Conservation (phyloP, 2,888 invertebrate species). For the Hermaeophaga mercurialis region DNA sequence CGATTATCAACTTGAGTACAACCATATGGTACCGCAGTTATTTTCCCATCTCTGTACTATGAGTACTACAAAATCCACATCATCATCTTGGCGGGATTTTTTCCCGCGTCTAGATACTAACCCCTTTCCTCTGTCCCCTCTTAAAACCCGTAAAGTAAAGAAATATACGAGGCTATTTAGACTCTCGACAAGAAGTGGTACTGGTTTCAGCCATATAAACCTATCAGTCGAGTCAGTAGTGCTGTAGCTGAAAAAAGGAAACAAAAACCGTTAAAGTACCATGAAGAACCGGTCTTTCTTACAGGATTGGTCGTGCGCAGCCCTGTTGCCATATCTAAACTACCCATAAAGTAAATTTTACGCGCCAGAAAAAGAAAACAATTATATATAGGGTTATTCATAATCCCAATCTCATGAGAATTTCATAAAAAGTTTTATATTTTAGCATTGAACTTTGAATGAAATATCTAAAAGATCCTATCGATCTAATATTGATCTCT, state of each 20-base stretch:
- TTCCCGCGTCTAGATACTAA: constrained; percentile 22
- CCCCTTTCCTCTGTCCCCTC: constrained; percentile 4
- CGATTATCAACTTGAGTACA: neutral
- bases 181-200: constrained; percentile 12
- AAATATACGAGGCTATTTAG: constrained; percentile 18
- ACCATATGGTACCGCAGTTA: constrained; percentile 3
- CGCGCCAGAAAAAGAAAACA: no score
- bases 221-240: constrained; percentile 10
- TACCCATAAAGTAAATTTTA: no score
- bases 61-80: constrained; percentile 20
- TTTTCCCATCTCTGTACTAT: constrained; percentile 14
- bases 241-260: constrained; percentile 12
- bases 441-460: no score
- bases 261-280: constrained; percentile 23
- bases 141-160: constrained; percentile 4
- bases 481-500: no score
- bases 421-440: no score
- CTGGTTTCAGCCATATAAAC: constrained; percentile 19
- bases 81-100: constrained; percentile 22
- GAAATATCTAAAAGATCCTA: no score
- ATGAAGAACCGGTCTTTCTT: constrained; percentile 32
- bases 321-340: constrained; percentile 25
- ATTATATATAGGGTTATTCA: no score
- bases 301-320: constrained; percentile 19
- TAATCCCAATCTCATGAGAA: no score